phyloP scores from a whole-genome alignment of 2,113 vertebrate genomes.

The Oenanthe oenanthe region DNA sequence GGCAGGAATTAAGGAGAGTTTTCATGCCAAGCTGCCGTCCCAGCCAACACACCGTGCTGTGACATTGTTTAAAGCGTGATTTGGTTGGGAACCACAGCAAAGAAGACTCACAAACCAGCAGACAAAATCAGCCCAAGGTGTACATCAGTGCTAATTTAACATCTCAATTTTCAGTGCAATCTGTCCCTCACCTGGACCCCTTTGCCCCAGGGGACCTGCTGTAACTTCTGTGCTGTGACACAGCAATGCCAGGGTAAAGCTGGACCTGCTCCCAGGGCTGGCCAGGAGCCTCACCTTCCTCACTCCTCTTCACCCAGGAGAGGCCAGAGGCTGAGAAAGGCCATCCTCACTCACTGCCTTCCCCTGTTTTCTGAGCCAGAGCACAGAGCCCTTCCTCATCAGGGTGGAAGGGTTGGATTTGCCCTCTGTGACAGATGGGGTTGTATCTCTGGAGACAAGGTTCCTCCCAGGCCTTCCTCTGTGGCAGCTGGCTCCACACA shows the following conservation, averaged over 20 bases:
- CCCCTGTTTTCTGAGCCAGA: not conserved
- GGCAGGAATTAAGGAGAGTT: not conserved
- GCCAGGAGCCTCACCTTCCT: not conserved
- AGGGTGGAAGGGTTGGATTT: not conserved
- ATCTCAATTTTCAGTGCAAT: not conserved
- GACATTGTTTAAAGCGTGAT: fast-evolving
- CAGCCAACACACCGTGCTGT: not conserved
- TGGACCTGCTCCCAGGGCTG: not conserved
- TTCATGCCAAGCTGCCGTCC: not conserved
- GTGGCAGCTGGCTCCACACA: not conserved
- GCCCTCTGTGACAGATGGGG: not conserved
- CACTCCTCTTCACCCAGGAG: not conserved
- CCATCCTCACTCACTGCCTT: not conserved
- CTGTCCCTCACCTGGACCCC: not conserved
- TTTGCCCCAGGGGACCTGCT: fast-evolving
- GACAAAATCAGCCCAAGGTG: not conserved
- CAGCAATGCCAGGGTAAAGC: not conserved
- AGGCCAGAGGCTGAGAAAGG: not conserved
- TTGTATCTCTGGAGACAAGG: not conserved
- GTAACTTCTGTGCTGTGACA: not conserved
- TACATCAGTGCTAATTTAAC: fast-evolving
- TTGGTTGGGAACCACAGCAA: not conserved
- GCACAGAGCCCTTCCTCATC: not conserved
- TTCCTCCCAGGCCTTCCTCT: not conserved
- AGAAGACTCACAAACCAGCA: not conserved